Conservation (phyloP, 2,113 vertebrate genomes). For the Ginglymostoma cirratum region DNA sequence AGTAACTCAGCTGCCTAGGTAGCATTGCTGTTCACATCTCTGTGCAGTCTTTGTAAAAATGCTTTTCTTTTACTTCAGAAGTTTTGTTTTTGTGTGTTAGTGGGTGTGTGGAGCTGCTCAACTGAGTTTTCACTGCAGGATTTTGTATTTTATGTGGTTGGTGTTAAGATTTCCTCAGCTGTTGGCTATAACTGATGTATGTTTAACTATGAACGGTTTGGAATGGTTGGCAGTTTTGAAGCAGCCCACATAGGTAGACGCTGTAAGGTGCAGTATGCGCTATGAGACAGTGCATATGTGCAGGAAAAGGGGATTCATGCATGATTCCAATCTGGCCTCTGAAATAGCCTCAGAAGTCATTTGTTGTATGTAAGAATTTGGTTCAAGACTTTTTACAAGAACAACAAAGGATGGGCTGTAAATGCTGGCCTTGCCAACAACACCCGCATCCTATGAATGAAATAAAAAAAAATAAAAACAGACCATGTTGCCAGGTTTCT, state of each 20-base stretch:
- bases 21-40: neutral
- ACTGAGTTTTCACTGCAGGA: neutral
- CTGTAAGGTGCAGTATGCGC: neutral
- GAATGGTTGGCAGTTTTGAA: neutral
- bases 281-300: neutral
- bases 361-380: neutral
- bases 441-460: neutral
- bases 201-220: neutral
- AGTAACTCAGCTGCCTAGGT: neutral
- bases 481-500: neutral
- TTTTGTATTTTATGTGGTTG: neutral
- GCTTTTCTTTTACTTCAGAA: neutral
- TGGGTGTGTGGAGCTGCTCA: neutral
- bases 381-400: neutral
- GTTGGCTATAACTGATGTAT: neutral
- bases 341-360: neutral
- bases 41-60: neutral
- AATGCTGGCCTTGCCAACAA: neutral
- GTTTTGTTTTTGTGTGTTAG: neutral
- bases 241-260: neutral
- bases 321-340: neutral
- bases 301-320: neutral
- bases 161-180: neutral
- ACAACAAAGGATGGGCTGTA: neutral
- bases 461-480: neutral